A percentile compares a stretch with the other conserved stretches of the same genome.
Evolutionary conservation across 2,113 vertebrate genomes (phyloP).

Genomic region (Cathartes aura): DNA sequence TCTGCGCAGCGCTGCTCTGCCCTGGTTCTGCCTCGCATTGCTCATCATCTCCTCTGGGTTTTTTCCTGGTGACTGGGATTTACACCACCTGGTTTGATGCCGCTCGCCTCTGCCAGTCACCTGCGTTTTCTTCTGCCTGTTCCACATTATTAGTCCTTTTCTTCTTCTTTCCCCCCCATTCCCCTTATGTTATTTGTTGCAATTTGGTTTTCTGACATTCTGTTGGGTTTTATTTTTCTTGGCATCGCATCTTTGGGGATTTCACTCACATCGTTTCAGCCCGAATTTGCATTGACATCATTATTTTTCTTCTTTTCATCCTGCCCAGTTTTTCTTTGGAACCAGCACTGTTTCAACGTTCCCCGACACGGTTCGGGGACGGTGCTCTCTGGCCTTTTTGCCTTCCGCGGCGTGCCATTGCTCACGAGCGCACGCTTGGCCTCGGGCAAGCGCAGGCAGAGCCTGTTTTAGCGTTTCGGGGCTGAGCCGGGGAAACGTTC

Average conservation of each 20-base stretch:
- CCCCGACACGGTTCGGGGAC: neutral
- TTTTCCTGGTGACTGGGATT: neutral
- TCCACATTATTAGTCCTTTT: neutral
- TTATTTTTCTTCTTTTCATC: neutral
- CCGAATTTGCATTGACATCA: neutral
- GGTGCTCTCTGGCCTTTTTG: neutral
- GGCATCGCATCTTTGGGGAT: slow-evolving; percentile 14
- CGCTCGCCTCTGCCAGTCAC: neutral
- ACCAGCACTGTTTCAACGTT: accelerated
- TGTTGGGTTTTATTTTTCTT: slow-evolving; percentile 38
- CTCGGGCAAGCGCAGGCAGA: neutral
- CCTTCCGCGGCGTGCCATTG: accelerated
- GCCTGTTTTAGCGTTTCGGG: neutral
- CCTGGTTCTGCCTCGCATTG: neutral
- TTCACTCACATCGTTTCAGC: slow-evolving; percentile 41
- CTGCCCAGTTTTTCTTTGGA: accelerated
- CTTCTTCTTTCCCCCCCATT: accelerated
- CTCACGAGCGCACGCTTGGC: neutral
- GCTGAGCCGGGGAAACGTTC: neutral
- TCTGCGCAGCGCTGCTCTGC: neutral
- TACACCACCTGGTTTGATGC: neutral
- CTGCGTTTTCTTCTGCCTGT: neutral
- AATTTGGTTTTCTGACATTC: neutral
- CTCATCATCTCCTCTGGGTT: neutral
- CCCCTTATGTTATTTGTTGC: neutral